These are phyloP conservation scores for Acrocephalus scirpaceus DNA, from an alignment of 2,797 vertebrate genomes.

Conservation along the genomic window DNA sequence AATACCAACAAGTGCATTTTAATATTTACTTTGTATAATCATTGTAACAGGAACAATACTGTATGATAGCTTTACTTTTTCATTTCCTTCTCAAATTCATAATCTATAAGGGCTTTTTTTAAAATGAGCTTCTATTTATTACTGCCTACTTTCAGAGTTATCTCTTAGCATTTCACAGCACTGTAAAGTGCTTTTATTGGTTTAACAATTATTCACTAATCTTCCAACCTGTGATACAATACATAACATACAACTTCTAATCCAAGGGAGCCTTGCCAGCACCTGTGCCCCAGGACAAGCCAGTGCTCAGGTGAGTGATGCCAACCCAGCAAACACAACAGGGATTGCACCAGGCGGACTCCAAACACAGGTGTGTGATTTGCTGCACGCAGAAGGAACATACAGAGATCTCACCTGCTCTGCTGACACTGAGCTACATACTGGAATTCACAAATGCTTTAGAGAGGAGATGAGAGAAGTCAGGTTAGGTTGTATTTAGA, in stretches of 20 bases:
- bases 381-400: not conserved
- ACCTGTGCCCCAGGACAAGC: not conserved
- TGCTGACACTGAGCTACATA: not conserved
- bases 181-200: conserved; percentile 6
- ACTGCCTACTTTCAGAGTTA: not conserved
- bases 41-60: not conserved
- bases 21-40: conserved; percentile 8
- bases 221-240: not conserved
- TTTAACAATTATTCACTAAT: conserved; percentile 6
- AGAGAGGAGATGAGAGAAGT: not conserved
- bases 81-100: not conserved
- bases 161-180: not conserved
- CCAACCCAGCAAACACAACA: not conserved
- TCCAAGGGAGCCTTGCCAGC: not conserved
- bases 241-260: not conserved
- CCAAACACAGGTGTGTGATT: rapidly evolving
- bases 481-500: not conserved
- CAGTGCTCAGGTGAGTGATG: not conserved
- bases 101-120: not conserved
- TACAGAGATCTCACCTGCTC: not conserved
- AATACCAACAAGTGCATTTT: not conserved
- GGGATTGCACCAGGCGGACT: not conserved
- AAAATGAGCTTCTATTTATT: not conserved
- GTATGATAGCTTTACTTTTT: not conserved
- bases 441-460: not conserved